Evolutionary conservation across 1,140 invertebrate genomes (phyloP), one percentile per base, ranked within the genome.

Genomic region (Asobara japonica): DNA sequence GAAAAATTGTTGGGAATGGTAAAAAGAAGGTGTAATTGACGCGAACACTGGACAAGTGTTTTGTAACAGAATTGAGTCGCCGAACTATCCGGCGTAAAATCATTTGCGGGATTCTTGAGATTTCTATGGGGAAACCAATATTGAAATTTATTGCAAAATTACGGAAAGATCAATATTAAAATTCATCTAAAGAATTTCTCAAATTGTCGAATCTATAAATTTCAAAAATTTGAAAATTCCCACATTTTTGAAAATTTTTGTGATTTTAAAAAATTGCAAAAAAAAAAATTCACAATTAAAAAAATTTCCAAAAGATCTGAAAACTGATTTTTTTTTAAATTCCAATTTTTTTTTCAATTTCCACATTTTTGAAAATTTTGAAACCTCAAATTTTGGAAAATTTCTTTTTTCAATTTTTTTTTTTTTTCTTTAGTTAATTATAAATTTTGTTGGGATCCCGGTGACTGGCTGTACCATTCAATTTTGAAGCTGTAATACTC

Each of bases 381-480:
- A n/a, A n/a, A n/a, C n/a, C n/a, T n/a, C n/a, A n/a, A n/a, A n/a
- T 36, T 36, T 36, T 36, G 5, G 11, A 6, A 36, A 11, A 36
- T 36, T 36, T 36, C 11, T 36, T 36, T 36, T 36, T 36, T 36
- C n/a, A 33, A 33, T 33, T 33, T 33, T 11, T 6, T 33, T 11
- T 11, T 6, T 33, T 45, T n/a, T 45, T n/a, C 41, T 45, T n/a
- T 45, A 45, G 11, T 33, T 33, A 33, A 33, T 33, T 33, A 33
- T 33, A 33, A 33, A 33, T 33, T 33, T 33, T 11, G 31, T 33
- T 33, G 11, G 7, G 11, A n/a, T 48, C 7, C 7, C 27, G 68
- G 80, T 80, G 80, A 78, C 80, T 80, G 79, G 74, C 65, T 38
- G 80, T 81, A 78, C 80, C 80, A 81, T 77, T 75, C 79, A 30